Conservation (phyloP, 2,797 vertebrate genomes). For the Pampus argenteus region DNA sequence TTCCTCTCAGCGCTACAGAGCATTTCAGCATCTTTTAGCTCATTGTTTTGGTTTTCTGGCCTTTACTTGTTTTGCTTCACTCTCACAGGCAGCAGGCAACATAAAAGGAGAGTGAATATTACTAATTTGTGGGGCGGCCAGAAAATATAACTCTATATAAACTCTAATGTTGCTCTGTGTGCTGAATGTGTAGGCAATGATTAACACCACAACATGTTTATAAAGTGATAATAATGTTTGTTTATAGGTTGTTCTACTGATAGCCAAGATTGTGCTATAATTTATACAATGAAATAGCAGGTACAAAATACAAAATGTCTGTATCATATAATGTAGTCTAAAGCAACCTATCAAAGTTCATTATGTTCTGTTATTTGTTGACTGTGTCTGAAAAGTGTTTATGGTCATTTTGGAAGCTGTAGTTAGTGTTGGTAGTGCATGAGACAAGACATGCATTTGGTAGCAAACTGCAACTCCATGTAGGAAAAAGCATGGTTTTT, state of each 20-base stretch:
- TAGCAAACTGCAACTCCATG: not conserved
- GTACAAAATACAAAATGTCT: not conserved
- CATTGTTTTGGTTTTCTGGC: not conserved
- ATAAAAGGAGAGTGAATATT: too few species aligned
- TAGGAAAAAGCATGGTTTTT: not conserved
- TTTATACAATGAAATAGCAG: not conserved
- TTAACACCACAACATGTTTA: not conserved
- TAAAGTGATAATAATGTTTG: too few species aligned
- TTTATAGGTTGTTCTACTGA: not conserved
- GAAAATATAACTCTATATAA: too few species aligned
- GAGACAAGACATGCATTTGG: not conserved
- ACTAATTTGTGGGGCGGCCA: too few species aligned
- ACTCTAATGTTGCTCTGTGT: not conserved
- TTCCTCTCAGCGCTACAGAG: not conserved
- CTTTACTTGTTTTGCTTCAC: not conserved
- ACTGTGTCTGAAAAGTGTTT: not conserved
- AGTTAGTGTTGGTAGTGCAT: constrained; percentile 4
- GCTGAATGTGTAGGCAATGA: not conserved
- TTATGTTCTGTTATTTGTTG: not conserved
- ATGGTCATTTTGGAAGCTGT: not conserved
- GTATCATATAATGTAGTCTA: not conserved
- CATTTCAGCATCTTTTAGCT: not conserved
- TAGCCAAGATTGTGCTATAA: not conserved
- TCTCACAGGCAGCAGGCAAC: too few species aligned
- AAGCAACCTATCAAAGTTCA: not conserved